Base-by-base conservation (phyloP, 2,888 invertebrate species). In the Geophilus truncorum region DNA sequence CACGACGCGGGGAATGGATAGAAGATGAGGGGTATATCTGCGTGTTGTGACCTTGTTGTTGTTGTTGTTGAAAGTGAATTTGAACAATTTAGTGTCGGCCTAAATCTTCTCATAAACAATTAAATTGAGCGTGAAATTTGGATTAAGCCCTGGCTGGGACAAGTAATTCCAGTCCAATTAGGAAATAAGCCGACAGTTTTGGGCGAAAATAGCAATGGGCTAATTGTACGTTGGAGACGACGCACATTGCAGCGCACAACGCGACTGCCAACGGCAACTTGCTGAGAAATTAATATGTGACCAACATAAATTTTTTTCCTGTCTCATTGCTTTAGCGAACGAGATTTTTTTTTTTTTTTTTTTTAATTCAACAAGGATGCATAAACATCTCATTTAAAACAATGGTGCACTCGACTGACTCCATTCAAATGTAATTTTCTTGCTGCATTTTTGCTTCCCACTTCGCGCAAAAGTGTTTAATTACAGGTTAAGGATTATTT, bases 371-470 rank as follows among this genome's bases (percentile, higher is more conserved):
- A 40, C 21, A 21, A 15, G n/a, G 70, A 70, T 70, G 77, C 78
- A 78, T 78, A 78, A 78, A 78, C 45, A 78, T 78, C 78, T 40
- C 78, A 78, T 78, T 78, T 77, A 32, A 77, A 77, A 77, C 77
- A 77, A 77, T 77, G n/a, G 34, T 77, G 77, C 77, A 77, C 34
- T 36, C 70, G 70, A 77, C 32, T 77, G 77, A 34, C 77, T 77
- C 77, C 32, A 77, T 77, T 77, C 77, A 21, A 36, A 32, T 18
- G 77, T 36, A 34, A 77, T 34, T 77, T 25, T 77, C 21, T 34
- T 77, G 30, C 15, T 77, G 34, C 32, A 12, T 77, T 36, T 77
- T 77, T 77, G 18, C n/a, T 76, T 70, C 21, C 9, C 23, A 57
- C 62, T 23, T 57, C 75, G 12, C 36, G 28, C 28, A 78, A 78